Percentiles rank a stretch among this genome's conserved stretches.
Conservation (phyloP, 2,113 vertebrate species). For the Zosterops hypoxanthus region DNA sequence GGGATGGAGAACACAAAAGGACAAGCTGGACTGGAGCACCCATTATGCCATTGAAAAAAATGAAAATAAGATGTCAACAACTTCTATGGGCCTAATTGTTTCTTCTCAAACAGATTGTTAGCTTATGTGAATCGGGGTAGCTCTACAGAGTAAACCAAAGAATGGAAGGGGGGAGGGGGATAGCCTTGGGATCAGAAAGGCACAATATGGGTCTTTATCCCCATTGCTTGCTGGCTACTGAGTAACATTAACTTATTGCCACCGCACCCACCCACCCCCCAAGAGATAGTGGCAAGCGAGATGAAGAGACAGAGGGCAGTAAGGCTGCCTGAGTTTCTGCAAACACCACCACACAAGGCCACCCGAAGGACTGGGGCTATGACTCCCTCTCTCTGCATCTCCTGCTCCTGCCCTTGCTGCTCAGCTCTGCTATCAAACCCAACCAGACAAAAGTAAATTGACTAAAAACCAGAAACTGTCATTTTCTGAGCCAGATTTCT, state of each 20-base stretch:
- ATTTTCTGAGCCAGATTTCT: background rate
- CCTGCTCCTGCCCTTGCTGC: background rate
- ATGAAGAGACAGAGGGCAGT: background rate
- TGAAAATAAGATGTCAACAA: slow-evolving; percentile 48
- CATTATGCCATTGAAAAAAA: background rate
- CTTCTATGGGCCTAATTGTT: slow-evolving; percentile 40
- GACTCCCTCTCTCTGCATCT: background rate
- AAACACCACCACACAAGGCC: background rate
- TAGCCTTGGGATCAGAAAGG: slow-evolving; percentile 33
- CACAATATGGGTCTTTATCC: slow-evolving; percentile 19
- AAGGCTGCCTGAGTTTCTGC: background rate
- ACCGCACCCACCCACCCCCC: background rate
- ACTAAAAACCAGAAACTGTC: background rate
- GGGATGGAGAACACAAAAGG: slow-evolving; percentile 30
- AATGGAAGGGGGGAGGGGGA: background rate
- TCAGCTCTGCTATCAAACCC: background rate
- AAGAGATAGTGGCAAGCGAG: background rate
- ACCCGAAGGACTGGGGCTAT: background rate
- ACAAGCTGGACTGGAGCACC: background rate
- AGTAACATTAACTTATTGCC: slow-evolving; percentile 16
- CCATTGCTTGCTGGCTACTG: background rate
- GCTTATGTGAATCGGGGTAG: slow-evolving; percentile 40
- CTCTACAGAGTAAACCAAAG: slow-evolving; percentile 15
- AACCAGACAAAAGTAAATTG: background rate
- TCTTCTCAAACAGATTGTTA: slow-evolving; percentile 47